These are phyloP conservation scores for Halocynthia roretzi DNA, from an alignment of 23 tunicate genomes.

Conservation along the genomic window DNA sequence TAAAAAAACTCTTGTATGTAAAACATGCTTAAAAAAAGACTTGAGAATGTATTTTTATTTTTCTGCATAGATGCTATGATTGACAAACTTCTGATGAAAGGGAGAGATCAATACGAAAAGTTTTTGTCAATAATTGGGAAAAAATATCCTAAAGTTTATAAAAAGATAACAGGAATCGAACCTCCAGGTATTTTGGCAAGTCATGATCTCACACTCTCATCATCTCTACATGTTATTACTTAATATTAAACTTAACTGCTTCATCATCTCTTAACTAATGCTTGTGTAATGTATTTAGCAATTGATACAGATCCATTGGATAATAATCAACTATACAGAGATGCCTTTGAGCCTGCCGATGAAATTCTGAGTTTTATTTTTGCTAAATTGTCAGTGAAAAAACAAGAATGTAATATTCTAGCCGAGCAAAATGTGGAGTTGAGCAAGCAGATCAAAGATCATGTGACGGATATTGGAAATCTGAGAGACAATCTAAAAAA, in stretches of 20 bases:
- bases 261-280: too few species aligned
- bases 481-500: background rate
- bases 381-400: constrained; percentile 25
- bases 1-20: too few species aligned
- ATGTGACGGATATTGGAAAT: background rate
- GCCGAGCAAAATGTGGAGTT: background rate
- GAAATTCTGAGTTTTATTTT: constrained; percentile 25
- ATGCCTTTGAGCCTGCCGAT: background rate
- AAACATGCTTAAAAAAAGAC: too few species aligned
- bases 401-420: constrained; percentile 4
- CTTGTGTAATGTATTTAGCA: too few species aligned
- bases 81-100: constrained; percentile 56
- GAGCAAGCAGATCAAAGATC: background rate
- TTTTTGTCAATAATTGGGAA: constrained; percentile 65
- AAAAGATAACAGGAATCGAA: constrained; percentile 46
- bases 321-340: too few species aligned
- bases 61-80: constrained; percentile 49
- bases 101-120: constrained; percentile 53
- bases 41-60: too few species aligned
- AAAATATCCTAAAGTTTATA: constrained; percentile 68
- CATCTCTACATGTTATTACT: too few species aligned
- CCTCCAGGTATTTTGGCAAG: constrained; percentile 10
- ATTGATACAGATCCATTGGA: too few species aligned
- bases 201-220: too few species aligned
- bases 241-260: too few species aligned